Percentiles rank a stretch among this genome's conserved stretches.
Conservation (phyloP, 2,888 invertebrate genomes). For the Hedya salicella region DNA sequence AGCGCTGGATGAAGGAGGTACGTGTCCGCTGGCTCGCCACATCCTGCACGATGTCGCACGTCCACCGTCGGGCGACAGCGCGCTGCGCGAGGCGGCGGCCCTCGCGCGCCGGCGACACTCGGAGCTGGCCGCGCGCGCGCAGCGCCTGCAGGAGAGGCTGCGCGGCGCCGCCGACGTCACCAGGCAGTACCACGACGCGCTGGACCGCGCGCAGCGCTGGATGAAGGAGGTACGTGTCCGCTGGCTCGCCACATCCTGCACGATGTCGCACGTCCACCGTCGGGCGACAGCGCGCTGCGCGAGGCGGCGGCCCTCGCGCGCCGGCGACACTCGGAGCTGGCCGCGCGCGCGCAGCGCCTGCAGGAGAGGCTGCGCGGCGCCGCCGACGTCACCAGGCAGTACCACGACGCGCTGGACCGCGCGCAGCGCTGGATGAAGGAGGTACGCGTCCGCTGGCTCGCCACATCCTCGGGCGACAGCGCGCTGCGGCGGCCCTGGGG, state of each 20-base stretch:
- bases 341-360: conserved; percentile 92
- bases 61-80: too few relatives aligned
- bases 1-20: conserved; percentile 91
- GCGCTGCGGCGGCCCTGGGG: too few relatives aligned
- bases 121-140: conserved; percentile 92
- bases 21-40: too few relatives aligned
- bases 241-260: too few relatives aligned
- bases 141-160: conserved; percentile 92
- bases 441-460: too few relatives aligned
- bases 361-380: conserved; percentile 93
- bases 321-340: conserved; percentile 93
- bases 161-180: conserved; percentile 88
- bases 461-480: too few relatives aligned
- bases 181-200: conserved; percentile 89
- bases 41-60: too few relatives aligned
- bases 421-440: conserved; percentile 92
- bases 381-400: conserved; percentile 85
- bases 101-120: too few relatives aligned
- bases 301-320: too few relatives aligned
- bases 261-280: too few relatives aligned
- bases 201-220: conserved; percentile 93
- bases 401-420: conserved; percentile 93
- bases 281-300: too few relatives aligned
- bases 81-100: too few relatives aligned
- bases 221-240: conserved; percentile 87